A percentile compares a stretch with the other conserved stretches of the same genome.
Conservation (phyloP, 2,888 invertebrate genomes). For the Alsophila aescularia region DNA sequence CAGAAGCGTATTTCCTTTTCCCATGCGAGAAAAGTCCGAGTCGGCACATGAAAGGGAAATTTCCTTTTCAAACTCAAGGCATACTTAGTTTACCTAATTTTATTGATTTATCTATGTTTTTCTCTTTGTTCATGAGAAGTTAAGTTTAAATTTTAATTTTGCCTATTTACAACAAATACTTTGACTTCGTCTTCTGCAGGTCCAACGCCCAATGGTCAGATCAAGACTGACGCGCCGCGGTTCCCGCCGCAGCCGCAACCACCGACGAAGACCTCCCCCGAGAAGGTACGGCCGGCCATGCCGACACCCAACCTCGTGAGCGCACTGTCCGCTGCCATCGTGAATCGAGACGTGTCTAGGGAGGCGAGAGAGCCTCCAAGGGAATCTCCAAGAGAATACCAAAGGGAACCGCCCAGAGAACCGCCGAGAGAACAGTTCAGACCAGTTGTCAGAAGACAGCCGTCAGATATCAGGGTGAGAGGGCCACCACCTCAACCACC, state of each 20-base stretch:
- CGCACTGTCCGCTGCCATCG: slow-evolving; percentile 69
- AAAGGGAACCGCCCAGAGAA: slow-evolving; percentile 65
- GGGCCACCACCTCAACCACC: slow-evolving; percentile 94
- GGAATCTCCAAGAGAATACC: slow-evolving; percentile 56
- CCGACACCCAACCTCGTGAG: slow-evolving; percentile 59
- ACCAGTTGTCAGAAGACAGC: slow-evolving; percentile 58
- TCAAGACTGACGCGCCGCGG: slow-evolving; percentile 67
- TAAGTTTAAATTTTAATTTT: too few relatives aligned
- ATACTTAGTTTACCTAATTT: too few relatives aligned
- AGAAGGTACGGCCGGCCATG: slow-evolving; percentile 55
- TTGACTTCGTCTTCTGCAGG: slow-evolving; percentile 48
- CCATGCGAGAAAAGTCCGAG: too few relatives aligned
- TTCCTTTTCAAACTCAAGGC: too few relatives aligned
- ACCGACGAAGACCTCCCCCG: slow-evolving; percentile 62
- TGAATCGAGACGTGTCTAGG: slow-evolving; percentile 46
- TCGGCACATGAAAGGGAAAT: too few relatives aligned
- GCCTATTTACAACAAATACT: too few relatives aligned
- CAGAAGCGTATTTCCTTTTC: too few relatives aligned
- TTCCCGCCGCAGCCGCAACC: slow-evolving; percentile 60
- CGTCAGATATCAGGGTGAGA: slow-evolving; percentile 77
- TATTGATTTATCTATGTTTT: too few relatives aligned
- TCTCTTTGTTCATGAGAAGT: too few relatives aligned
- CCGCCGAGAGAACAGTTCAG: slow-evolving; percentile 45
- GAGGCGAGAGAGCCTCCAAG: slow-evolving; percentile 44
- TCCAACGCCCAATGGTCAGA: slow-evolving; percentile 71